phyloP scores from a whole-genome alignment of 2,113 vertebrate species.

The Xiphias gladius region DNA sequence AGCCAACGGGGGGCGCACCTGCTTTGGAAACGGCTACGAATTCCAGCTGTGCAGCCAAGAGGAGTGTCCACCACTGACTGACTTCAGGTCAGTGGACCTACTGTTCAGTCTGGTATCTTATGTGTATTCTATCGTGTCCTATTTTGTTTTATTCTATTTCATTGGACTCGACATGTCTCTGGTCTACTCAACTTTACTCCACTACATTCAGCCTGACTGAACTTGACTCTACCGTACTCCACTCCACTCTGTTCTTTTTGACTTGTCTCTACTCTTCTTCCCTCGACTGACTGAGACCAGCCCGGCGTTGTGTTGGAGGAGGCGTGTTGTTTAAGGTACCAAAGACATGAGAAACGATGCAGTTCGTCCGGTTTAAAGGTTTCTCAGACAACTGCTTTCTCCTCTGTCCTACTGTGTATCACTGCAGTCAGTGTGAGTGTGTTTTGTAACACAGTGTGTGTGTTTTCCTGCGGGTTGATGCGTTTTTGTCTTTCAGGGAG shows the following conservation, averaged over 20 bases:
- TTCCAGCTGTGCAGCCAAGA: slow-evolving; percentile 93
- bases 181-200: not conserved
- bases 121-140: not conserved
- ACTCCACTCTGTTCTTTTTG: not conserved
- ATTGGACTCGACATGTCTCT: too few species aligned
- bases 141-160: not conserved
- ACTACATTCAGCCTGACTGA: too few species aligned
- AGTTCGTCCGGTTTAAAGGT: too few species aligned
- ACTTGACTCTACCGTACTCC: not conserved
- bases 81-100: slow-evolving; percentile 85
- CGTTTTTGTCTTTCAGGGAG: slow-evolving; percentile 77
- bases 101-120: not conserved
- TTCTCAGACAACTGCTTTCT: too few species aligned
- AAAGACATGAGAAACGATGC: too few species aligned
- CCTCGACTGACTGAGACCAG: too few species aligned
- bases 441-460: not conserved
- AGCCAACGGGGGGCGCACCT: slow-evolving; percentile 93
- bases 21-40: slow-evolving; percentile 92
- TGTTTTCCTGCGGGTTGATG: not conserved
- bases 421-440: not conserved
- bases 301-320: too few species aligned
- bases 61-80: slow-evolving; percentile 88
- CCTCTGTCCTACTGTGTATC: not conserved
- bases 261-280: too few species aligned
- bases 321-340: too few species aligned